Conservation (phyloP, 2,888 invertebrate species). For the Dysmachus trigonus region DNA sequence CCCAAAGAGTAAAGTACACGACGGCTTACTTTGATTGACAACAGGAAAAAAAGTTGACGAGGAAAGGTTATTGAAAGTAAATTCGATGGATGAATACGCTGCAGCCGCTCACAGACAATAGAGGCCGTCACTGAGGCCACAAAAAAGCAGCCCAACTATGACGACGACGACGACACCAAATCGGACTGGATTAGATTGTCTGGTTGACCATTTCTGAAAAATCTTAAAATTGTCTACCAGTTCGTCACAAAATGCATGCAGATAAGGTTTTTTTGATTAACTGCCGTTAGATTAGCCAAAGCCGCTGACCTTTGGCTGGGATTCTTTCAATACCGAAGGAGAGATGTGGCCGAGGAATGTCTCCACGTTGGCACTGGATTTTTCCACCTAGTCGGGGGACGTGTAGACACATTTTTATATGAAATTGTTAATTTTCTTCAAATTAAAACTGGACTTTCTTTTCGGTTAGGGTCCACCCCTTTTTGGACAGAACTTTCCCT, state of each 20-base stretch:
- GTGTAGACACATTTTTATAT: not conserved
- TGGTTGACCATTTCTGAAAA: not conserved
- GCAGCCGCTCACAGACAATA: not conserved
- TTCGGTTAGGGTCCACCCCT: not conserved
- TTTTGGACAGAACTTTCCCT: not conserved
- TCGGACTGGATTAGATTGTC: not conserved
- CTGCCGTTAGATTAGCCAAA: not conserved
- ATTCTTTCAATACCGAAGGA: not conserved
- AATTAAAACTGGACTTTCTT: not conserved
- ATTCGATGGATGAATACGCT: not conserved
- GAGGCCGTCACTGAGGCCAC: not conserved
- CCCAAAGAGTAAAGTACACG: not conserved
- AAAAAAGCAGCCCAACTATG: not conserved
- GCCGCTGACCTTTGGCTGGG: constrained; percentile 16
- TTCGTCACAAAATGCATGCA: not conserved
- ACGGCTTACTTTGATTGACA: not conserved
- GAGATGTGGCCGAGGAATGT: not conserved
- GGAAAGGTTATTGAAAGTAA: not conserved
- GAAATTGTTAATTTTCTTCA: not conserved
- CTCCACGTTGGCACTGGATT: constrained; percentile 3
- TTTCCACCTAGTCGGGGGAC: not conserved
- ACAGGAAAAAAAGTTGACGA: not conserved
- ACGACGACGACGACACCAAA: not conserved
- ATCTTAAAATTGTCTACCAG: not conserved
- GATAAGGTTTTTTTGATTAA: not conserved